Percentiles rank a stretch among this genome's conserved stretches.
Evolutionary conservation across 1,140 invertebrate species (phyloP).

Genomic region (Aphelinus certus): DNA sequence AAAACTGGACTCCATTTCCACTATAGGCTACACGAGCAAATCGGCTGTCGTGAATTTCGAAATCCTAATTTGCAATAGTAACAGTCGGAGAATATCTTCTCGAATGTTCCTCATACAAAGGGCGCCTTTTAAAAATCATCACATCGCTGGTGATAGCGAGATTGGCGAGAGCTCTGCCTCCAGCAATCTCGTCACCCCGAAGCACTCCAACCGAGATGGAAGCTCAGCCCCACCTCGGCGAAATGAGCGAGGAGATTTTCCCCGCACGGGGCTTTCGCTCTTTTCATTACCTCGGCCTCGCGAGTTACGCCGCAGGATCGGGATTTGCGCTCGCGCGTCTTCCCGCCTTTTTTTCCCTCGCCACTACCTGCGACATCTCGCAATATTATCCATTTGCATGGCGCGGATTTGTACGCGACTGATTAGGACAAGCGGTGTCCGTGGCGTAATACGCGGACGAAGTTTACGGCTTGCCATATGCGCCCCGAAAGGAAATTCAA

Average conservation of each 20-base stretch:
- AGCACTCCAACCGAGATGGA: neutral
- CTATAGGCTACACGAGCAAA: no score
- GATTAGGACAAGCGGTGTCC: no score
- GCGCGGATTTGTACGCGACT: no score
- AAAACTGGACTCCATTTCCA: no score
- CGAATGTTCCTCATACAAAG: neutral
- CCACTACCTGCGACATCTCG: no score
- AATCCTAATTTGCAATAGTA: no score
- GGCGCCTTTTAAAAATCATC: neutral
- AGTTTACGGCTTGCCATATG: neutral
- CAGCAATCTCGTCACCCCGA: neutral
- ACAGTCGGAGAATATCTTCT: neutral
- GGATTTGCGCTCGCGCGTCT: neutral
- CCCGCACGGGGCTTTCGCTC: neutral
- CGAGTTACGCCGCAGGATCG: slow-evolving; percentile 8
- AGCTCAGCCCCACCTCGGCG: neutral
- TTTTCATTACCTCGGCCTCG: slow-evolving; percentile 31
- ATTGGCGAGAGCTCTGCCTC: neutral
- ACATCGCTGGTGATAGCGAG: neutral
- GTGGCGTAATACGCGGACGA: no score
- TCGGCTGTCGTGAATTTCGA: no score
- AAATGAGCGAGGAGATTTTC: slow-evolving; percentile 17
- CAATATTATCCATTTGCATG: no score
- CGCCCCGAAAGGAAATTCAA: neutral
- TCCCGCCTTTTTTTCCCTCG: neutral